Evolutionary conservation across 2,113 vertebrate species (phyloP), one percentile per base, ranked within the genome.

Genomic region (Arothron firmamentum): DNA sequence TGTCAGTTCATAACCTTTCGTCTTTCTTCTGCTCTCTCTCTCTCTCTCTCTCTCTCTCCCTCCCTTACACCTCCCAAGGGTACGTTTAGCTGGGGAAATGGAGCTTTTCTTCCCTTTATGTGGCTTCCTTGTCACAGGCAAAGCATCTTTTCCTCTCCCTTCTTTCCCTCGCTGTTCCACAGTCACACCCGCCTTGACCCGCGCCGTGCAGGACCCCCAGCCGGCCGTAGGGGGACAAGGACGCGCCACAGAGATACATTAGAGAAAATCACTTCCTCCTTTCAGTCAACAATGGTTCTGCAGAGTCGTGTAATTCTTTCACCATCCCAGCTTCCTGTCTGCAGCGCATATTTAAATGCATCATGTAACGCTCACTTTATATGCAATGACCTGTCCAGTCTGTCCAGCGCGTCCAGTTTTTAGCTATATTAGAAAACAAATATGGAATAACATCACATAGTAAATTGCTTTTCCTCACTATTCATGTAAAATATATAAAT

Each of bases 61-160:
- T 81, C 79, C 76, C 81, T 77, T 72, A 76, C 70, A 46, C 74
- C 73, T 89, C 86, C 88, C 88, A 65, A 25, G 88, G 88, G 87
- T 67, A 79, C 83, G 58, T 89, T 89, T 85, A 83, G 78, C 68
- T 57, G 66, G 77, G 85, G 85, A 86, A 87, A 79, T 82, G 71
- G 72, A 88, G 83, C 79, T 85, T 87, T 88, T 86, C 80, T 85
- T 83, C 67, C 57, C 67, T 89, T 85, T 87, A 85, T 88, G 85
- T 87, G 83, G 81, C 83, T 83, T 87, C 84, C 79, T 77, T 52
- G 72, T 87, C 59, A 64, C 72, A 62, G 71, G 74, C 65, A 64
- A 78, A 78, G 73, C 63, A 61, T 63, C 56, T 70, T 45, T 51
- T 20, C 52, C 64, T 43, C 47, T 28, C 59, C 63, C 67, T 46